Evolutionary conservation across 2,113 vertebrate genomes (phyloP).

Genomic region (Talpa occidentalis): DNA sequence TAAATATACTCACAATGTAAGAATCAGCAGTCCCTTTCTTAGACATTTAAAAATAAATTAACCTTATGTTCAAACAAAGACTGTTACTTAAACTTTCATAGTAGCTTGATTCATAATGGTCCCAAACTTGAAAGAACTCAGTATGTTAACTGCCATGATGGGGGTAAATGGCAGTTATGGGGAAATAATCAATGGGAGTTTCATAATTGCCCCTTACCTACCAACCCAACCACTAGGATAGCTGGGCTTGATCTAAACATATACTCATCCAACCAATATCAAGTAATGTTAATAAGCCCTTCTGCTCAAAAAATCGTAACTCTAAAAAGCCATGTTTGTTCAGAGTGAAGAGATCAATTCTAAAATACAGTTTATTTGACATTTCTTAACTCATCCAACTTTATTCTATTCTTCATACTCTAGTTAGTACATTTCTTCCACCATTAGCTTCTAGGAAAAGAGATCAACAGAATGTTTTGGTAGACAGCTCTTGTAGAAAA

Average conservation of each 20-base stretch:
- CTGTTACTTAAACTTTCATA: background rate
- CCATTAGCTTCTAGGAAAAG: background rate
- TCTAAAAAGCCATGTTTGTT: background rate
- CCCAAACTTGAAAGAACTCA: background rate
- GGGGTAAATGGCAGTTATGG: background rate
- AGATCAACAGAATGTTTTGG: constrained; percentile 27
- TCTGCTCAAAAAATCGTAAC: background rate
- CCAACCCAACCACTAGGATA: background rate
- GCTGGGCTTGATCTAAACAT: background rate
- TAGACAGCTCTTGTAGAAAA: background rate
- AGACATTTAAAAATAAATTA: background rate
- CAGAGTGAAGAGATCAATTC: background rate
- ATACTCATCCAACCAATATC: background rate
- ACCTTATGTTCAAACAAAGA: background rate
- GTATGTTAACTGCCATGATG: background rate
- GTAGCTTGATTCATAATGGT: background rate
- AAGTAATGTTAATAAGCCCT: background rate
- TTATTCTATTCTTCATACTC: constrained; percentile 18
- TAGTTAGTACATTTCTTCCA: background rate
- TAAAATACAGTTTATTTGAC: background rate
- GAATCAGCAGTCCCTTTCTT: background rate
- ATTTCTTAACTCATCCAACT: background rate
- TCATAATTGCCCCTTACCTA: background rate
- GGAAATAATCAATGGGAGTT: background rate
- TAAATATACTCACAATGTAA: background rate